Evolutionary conservation across 2,888 invertebrate genomes (phyloP).

Genomic region (Macaria notata): DNA sequence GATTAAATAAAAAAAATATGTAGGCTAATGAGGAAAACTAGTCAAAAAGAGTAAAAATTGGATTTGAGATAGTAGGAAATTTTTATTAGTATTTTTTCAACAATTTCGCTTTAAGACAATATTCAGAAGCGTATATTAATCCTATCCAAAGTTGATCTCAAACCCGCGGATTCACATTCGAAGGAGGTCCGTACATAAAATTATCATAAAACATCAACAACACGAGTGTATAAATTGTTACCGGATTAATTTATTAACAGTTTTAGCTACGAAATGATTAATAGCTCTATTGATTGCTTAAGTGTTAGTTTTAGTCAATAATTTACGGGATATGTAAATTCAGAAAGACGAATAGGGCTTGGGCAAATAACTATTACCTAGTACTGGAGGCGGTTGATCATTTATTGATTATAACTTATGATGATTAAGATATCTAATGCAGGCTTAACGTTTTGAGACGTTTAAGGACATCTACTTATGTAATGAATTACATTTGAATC

Average conservation of each 20-base stretch:
- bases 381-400: constrained; percentile 8
- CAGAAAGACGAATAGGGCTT: constrained; percentile 12
- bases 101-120: too few relatives aligned
- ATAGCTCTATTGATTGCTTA: constrained; percentile 47
- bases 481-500: too few relatives aligned
- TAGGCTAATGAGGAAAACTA: too few relatives aligned
- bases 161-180: constrained; percentile 49
- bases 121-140: background rate
- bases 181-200: constrained; percentile 69
- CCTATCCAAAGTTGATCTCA: constrained; percentile 28
- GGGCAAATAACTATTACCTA: constrained; percentile 11
- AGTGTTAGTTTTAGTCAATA: constrained; percentile 36
- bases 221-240: constrained; percentile 63
- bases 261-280: constrained; percentile 51
- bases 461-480: too few relatives aligned
- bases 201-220: constrained; percentile 70
- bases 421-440: constrained; percentile 2
- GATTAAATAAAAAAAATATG: too few relatives aligned
- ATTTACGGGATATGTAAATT: constrained; percentile 30
- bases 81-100: too few relatives aligned
- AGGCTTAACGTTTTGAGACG: too few relatives aligned
- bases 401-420: background rate
- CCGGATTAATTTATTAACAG: constrained; percentile 62
- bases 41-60: too few relatives aligned
- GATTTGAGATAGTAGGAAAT: too few relatives aligned